Evolutionary conservation across 2,113 vertebrate genomes (phyloP).

Genomic region (Amphiprion percula): DNA sequence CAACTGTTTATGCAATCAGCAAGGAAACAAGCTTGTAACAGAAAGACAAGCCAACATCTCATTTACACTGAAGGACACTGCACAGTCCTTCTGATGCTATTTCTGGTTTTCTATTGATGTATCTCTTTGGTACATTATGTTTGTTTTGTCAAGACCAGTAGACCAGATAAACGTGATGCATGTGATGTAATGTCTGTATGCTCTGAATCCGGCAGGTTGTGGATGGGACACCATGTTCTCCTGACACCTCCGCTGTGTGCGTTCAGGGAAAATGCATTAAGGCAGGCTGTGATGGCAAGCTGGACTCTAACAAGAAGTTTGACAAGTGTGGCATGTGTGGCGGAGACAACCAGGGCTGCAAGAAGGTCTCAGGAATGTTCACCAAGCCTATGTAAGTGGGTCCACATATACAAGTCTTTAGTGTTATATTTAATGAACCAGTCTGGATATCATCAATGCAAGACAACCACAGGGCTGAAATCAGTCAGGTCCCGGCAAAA

Average conservation of each 20-base stretch:
- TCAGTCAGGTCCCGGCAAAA: too few species aligned
- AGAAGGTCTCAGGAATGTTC: slow-evolving; percentile 95
- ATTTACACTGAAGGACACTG: slow-evolving; percentile 14
- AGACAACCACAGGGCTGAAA: too few species aligned
- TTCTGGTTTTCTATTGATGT: neutral
- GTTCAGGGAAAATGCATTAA: slow-evolving; percentile 97
- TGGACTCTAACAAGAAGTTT: slow-evolving; percentile 95
- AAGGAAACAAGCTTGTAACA: slow-evolving; percentile 40
- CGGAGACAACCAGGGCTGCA: slow-evolving; percentile 95
- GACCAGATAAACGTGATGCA: neutral
- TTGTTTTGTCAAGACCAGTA: neutral
- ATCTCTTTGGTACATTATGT: neutral
- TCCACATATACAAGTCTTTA: neutral
- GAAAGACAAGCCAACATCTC: slow-evolving; percentile 10
- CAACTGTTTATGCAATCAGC: slow-evolving; percentile 55
- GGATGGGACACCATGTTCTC: slow-evolving; percentile 94
- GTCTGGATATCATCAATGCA: too few species aligned
- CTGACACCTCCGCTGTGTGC: slow-evolving; percentile 93
- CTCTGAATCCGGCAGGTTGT: slow-evolving; percentile 86
- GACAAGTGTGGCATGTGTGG: slow-evolving; percentile 96
- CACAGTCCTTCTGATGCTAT: neutral
- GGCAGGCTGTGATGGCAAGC: slow-evolving; percentile 92
- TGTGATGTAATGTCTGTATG: neutral
- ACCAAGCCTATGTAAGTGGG: slow-evolving; percentile 93
- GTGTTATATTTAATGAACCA: neutral